phyloP scores from a whole-genome alignment of 2,888 invertebrate species.

The Diaperis boleti region DNA sequence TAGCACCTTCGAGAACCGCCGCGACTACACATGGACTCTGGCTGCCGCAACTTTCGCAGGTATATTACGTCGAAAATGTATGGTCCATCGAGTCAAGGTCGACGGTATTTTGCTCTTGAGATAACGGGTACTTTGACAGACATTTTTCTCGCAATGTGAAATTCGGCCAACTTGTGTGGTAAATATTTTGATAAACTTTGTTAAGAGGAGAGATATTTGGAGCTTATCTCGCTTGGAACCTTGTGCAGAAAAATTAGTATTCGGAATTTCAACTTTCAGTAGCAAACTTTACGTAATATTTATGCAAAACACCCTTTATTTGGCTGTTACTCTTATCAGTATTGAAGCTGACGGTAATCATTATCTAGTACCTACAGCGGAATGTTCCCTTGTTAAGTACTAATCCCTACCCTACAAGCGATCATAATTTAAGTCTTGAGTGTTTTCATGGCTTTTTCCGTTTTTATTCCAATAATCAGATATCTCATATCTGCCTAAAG shows the following conservation, averaged over 20 bases:
- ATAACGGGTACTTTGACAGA: constrained; percentile 15
- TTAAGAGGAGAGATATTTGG: not conserved
- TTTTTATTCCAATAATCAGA: not conserved
- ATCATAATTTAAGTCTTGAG: not conserved
- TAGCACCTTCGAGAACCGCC: constrained; percentile 46
- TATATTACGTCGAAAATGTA: no score
- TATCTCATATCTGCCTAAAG: no score
- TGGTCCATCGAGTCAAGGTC: no score
- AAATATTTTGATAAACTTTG: constrained; percentile 10
- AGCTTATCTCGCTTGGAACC: not conserved
- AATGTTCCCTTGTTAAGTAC: no score
- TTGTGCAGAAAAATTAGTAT: not conserved
- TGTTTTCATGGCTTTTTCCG: not conserved
- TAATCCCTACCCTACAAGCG: not conserved
- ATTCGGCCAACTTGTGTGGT: not conserved
- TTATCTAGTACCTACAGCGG: not conserved
- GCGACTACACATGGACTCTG: constrained; percentile 61
- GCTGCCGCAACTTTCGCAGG: constrained; percentile 55
- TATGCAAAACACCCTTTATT: not conserved
- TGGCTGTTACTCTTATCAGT: not conserved
- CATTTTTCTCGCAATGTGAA: constrained; percentile 3
- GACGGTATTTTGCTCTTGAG: constrained; percentile 7
- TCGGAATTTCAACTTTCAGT: not conserved
- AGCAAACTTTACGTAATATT: no score
- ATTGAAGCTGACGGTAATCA: not conserved